These are phyloP conservation scores for Potorous gilbertii DNA, from an alignment of 2,797 vertebrate species.

Conservation along the genomic window DNA sequence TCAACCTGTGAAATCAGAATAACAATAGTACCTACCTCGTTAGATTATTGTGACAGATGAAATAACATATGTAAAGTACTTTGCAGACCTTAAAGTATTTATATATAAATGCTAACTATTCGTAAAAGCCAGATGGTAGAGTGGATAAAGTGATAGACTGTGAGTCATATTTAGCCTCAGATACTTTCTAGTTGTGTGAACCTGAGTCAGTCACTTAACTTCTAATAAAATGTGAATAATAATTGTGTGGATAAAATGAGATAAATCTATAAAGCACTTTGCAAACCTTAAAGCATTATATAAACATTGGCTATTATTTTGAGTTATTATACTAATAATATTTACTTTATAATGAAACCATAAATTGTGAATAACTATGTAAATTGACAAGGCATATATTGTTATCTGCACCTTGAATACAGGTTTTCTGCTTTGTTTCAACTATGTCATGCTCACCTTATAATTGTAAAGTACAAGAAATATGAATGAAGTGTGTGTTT, in stretches of 20 bases:
- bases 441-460: neutral
- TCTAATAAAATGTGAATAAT: neutral
- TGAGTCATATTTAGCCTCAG: neutral
- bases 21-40: neutral
- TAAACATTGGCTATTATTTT: neutral
- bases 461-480: neutral
- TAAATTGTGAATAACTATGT: neutral
- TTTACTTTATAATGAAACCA: neutral
- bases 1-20: neutral
- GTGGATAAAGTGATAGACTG: neutral
- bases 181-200: neutral
- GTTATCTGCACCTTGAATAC: neutral
- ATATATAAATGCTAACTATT: neutral
- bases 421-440: neutral
- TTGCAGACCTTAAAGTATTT: neutral
- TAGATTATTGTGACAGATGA: neutral
- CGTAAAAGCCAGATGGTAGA: neutral
- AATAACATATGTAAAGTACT: neutral
- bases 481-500: neutral
- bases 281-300: neutral
- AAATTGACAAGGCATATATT: neutral
- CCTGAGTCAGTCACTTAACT: neutral
- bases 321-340: neutral
- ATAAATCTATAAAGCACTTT: neutral
- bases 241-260: neutral